Base-by-base conservation (phyloP, 2,888 invertebrate species). In the Phragmatobia fuliginosa region DNA sequence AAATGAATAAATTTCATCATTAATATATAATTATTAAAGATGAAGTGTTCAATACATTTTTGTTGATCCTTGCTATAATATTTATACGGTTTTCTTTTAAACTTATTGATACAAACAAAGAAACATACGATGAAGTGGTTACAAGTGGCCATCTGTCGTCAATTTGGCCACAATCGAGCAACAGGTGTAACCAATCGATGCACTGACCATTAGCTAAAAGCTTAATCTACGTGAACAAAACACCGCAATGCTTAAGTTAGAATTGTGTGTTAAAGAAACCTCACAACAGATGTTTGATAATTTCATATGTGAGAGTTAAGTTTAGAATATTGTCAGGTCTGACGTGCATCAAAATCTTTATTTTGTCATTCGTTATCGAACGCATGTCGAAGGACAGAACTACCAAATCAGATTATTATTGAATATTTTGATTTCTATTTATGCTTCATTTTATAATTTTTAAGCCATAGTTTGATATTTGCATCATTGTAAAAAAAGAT, bases 171-270 rank as follows among this genome's bases (percentile, higher is more conserved):
- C 62, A 82, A 81, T 81, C 81, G 62, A 75, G 75, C 63, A 76
- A 67, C 85, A 85, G 84, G 84, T 87, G 88, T 85, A 81, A 77
- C 79, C 71, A 71, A 71, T 31, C 60, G 31, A 58, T 49, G 28
- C 33, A 38, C 65, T 86, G 85, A 85, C 86, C 86, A 78, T 74
- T 62, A 72, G 77, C 79, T 82, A 85, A 88, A 84, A 79, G 81
- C 86, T 87, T 82, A 85, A 87, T 86, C 81, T 74, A 73, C 79
- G 76, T 84, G 81, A 72, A 69, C 69, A 70, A 33, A 70, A 78
- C 75, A 86, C 86, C 84, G 79, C 86, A 86, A 81, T 77, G 79
- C 82, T 82, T 79, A 80, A 74, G 62, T 79, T 77, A 80, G 81
- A 83, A 85, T 74, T 78, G 32, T 61, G 31, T 71, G 69, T 71